Evolutionary conservation across 2,888 invertebrate species (phyloP), one percentile per base, ranked within the genome.

Genomic region (Scaptomyza polygonia): DNA sequence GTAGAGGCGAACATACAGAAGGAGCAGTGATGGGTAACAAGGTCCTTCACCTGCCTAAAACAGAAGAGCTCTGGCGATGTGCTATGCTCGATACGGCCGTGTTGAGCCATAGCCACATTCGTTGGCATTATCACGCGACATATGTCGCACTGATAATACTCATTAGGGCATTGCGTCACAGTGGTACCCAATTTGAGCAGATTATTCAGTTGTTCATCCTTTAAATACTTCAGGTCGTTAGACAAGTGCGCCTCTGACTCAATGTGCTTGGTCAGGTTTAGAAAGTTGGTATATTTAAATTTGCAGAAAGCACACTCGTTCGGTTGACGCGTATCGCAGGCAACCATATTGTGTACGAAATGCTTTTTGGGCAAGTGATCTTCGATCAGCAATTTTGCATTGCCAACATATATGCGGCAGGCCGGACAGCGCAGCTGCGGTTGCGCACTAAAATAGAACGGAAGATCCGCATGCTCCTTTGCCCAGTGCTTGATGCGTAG

Each of bases 11-110:
- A 89, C 8, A 88, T 70, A 64, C 94, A 94, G 8, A 89, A 82
- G 12, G 91, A 89, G 67, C 94, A 94, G 61, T 92, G 92, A 9
- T 92, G 90, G 0, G 93, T 92, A 0, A 92, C 76, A 0, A 89
- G 86, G 0, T 92, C 67, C 4, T 40, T 67, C 3, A 90, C 25
- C 34, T 77, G 71, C 5, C 82, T 83, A 43, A 86, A 90, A 18
- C 86, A 77, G 53, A 89, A 87, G 7, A 49, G 5, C 1, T 68
- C 79, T 0, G 67, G 73, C 8, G 74, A 69, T 3, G 55, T 52
- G 4, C 27, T 53, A 34, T 89, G 90, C 27, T 67, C 43, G 14
- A 70, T 39, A 1, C 32, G 21, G 1, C 81, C 86, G 54, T 90
- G 90, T 3, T 77, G 79, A 0, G 73, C 87, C 32, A 90, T 88